Conservation (phyloP, 2,113 vertebrate species). For the Ploceus nigricollis region DNA sequence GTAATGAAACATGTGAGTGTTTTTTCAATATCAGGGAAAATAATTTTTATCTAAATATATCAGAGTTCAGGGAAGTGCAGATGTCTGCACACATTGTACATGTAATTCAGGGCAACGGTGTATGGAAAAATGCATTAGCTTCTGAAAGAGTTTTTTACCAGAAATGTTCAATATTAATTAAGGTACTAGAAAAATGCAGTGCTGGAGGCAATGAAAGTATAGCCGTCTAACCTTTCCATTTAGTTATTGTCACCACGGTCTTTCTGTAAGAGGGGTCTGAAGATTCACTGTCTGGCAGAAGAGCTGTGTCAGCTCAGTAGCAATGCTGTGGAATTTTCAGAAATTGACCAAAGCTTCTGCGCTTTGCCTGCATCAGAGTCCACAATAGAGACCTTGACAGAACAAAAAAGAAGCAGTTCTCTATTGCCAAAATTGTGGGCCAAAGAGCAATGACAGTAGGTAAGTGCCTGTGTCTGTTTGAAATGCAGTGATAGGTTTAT, state of each 20-base stretch:
- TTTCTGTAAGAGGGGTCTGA: not conserved
- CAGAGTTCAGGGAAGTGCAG: not conserved
- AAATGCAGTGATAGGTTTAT: not conserved
- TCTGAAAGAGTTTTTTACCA: not conserved
- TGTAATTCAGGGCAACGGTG: not conserved
- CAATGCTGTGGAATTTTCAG: not conserved
- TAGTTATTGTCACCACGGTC: not conserved
- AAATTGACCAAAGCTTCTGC: not conserved
- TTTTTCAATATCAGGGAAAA: not conserved
- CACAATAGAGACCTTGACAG: not conserved
- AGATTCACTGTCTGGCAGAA: not conserved
- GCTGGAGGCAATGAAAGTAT: not conserved
- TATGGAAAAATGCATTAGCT: not conserved
- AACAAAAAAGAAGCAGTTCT: not conserved
- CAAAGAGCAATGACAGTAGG: not conserved
- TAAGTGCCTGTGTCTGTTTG: not conserved
- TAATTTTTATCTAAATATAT: not conserved
- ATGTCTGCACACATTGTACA: not conserved
- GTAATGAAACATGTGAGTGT: not conserved
- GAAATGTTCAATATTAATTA: not conserved
- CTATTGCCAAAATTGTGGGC: not conserved
- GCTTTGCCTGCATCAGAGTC: not conserved
- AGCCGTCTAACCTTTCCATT: not conserved
- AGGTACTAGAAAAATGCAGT: not conserved
- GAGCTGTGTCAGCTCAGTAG: not conserved